Conservation (phyloP, 2,797 vertebrate genomes). For the Agapornis canus region DNA sequence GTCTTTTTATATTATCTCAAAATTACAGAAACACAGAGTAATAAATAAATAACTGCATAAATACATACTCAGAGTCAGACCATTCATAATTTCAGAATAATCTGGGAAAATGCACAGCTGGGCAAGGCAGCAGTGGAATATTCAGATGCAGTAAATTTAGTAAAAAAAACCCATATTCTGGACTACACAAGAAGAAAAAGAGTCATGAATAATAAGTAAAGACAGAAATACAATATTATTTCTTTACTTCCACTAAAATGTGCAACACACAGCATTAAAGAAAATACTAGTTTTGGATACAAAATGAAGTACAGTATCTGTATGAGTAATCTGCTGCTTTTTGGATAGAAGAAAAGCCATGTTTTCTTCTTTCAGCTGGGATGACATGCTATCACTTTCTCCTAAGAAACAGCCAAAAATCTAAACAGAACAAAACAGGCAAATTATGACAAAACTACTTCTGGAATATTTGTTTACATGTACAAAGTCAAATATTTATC, state of each 20-base stretch:
- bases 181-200: not conserved
- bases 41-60: not conserved
- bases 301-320: constrained; percentile 60
- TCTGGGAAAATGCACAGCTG: not conserved
- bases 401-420: constrained; percentile 76
- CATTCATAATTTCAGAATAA: not conserved
- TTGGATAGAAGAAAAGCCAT: constrained; percentile 68
- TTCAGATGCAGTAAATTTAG: not conserved
- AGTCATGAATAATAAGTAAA: not conserved
- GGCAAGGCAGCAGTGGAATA: not conserved
- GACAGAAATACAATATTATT: not conserved
- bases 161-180: not conserved
- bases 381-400: not conserved
- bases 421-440: constrained; percentile 51
- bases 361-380: constrained; percentile 65
- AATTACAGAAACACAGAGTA: not conserved
- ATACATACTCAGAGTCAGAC: not conserved
- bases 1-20: not conserved
- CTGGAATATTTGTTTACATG: not conserved
- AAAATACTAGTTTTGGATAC: not conserved
- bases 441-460: not conserved
- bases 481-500: not conserved
- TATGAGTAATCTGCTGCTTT: constrained; percentile 68
- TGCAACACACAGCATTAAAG: not conserved
- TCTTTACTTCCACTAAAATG: not conserved